Base-by-base conservation (phyloP, 2,888 invertebrate species). In the Apodemia hepburni region DNA sequence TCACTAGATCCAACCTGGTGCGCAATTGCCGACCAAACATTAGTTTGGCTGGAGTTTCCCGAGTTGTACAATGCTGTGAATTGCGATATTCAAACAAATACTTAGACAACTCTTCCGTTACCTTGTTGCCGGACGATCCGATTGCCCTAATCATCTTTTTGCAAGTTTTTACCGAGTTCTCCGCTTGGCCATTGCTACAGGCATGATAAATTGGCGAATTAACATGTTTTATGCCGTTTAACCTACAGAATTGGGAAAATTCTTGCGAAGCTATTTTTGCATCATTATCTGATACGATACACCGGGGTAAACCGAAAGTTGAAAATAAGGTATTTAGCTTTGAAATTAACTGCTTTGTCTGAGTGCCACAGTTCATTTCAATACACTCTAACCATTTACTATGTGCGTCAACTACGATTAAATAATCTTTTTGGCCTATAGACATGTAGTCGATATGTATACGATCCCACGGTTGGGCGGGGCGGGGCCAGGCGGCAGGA, bases 401-500 rank as follows among this genome's bases (percentile, higher is more conserved):
- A 58, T 66, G 58, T 3, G 69, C 71, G 49, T 70, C 71, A 0
- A 69, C 66, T 17, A 70, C 27, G 12, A 71, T 59, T 58, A 72
- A 61, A 61, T 65, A 71, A 9, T 59, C 64, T 6, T 61, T 57
- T 17, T 62, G 58, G n/a, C 15, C 42, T 5, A 68, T 69, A 0
- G 69, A 72, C 71, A 9, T 5, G 67, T 69, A 0, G 69, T 73
- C 71, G 8, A 73, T 49, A 51, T 72, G 71, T n/a, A 69, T 18
- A 17, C 71, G 45, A 12, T 66, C 15, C 38, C 67, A 70, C 2
- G 67, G 59, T 0, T 57, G 22, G 9, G 58, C 27, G 0, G 68
- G 67, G 0, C 12, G 51, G 11, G 17, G 45, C 71, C 63, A n/a
- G 64, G 63, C 7, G 71, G 70, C 49, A 8, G 49, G 17, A 2